A percentile compares a stretch with the other conserved stretches of the same genome.
phyloP scores from a whole-genome alignment of 1,140 invertebrate species.

The Dendroctonus valens region DNA sequence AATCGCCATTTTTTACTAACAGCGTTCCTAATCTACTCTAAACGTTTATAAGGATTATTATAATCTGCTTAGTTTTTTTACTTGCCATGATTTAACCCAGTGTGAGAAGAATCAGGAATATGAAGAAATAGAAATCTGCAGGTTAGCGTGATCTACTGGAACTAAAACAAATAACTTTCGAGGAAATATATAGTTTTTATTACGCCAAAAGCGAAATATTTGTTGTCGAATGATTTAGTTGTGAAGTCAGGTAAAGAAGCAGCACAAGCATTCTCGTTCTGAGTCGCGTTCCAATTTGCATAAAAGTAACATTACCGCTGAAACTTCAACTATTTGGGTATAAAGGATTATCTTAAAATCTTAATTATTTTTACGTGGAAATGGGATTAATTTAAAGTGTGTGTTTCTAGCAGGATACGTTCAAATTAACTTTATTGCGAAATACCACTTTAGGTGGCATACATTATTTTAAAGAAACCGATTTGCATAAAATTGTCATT shows the following conservation, averaged over 20 bases:
- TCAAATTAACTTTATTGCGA: constrained; percentile 30
- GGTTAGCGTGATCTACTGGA: too few species aligned
- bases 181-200: too few species aligned
- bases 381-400: constrained; percentile 24
- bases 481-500: too few species aligned
- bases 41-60: too few species aligned
- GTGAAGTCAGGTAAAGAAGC: constrained; percentile 21
- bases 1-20: too few species aligned
- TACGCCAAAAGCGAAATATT: background rate
- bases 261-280: constrained; percentile 20
- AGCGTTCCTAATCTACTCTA: too few species aligned
- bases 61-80: too few species aligned
- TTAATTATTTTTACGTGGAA: constrained; percentile 32
- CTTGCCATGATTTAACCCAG: too few species aligned
- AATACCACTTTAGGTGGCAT: constrained; percentile 19
- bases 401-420: constrained; percentile 27
- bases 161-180: too few species aligned
- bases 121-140: too few species aligned
- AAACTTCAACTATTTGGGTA: constrained; percentile 29
- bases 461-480: constrained; percentile 16
- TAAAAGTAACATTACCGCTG: constrained; percentile 29
- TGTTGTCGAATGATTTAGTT: constrained; percentile 19
- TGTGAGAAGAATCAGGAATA: too few species aligned
- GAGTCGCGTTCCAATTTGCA: constrained; percentile 18
- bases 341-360: constrained; percentile 31